Base-by-base conservation (phyloP, 2,113 vertebrate genomes). In the Pomatostomus ruficeps region DNA sequence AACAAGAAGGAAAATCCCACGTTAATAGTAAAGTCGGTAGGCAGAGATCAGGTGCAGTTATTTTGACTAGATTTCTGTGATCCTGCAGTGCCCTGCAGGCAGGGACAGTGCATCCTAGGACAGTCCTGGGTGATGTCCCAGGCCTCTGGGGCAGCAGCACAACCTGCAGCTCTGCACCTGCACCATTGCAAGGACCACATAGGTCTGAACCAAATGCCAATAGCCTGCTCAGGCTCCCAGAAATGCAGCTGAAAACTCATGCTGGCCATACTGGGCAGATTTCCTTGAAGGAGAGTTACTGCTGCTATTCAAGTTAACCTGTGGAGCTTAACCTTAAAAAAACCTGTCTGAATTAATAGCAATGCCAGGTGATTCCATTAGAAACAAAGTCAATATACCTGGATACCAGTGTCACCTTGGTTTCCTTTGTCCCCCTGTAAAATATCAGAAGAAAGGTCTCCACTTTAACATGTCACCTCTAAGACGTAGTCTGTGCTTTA, bases 381-480 rank as follows among this genome's bases (percentile, higher is more conserved):
- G 63, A 59, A 89, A 82, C 16, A 63, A 88, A 88, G 20, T 33
- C 63, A 43, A 65, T 61, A 48, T 98, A 98, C 98, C 98, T 98
- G 98, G 75, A 86, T 93, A 33, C 98, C 98, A 91, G 59, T 97
- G 97, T 98, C 98, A 88, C 98, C 98, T 93, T 89, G 92, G 79
- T 79, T 97, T 97, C 98, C 98, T 97, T 97, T 98, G 78, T 98
- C 98, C 10, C 98, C 98, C 98, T 98, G 95, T 80, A 97, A 98
- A 95, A 97, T 55, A 96, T 78, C 26, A 94, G 66, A 88, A 93
- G 83, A 86, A 85, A 81, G 54, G 26, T 88, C 66, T 75, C 25
- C 15, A 73, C 36, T 93, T 46, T 63, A 83, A 77, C 22, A 82
- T 7, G n/a, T 62, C 35, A 74, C 42, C 57, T 70, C 61, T 66